phyloP scores from a whole-genome alignment of 1,140 invertebrate genomes.

The Megalonaias nervosa region DNA sequence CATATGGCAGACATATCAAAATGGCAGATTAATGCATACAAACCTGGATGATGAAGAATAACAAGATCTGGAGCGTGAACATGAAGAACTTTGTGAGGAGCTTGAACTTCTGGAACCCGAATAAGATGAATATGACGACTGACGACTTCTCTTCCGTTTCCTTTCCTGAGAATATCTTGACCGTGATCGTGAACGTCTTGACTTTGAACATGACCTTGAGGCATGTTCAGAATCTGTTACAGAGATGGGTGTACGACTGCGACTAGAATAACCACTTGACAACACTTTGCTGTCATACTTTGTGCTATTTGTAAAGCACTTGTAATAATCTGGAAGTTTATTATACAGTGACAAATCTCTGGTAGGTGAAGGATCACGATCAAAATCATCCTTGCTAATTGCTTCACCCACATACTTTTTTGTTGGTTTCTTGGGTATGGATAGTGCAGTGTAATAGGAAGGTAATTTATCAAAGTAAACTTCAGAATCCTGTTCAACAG shows the following conservation, averaged over 20 bases:
- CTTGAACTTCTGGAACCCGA: conserved; percentile 39
- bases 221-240: not conserved
- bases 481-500: conserved; percentile 22
- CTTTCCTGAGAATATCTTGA: conserved; percentile 68
- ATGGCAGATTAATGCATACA: not conserved
- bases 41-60: not conserved
- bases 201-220: conserved; percentile 35
- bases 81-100: conserved; percentile 1
- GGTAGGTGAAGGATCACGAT: conserved; percentile 47
- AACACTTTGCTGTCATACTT: conserved; percentile 41
- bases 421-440: conserved; percentile 48
- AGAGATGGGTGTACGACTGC: conserved; percentile 23
- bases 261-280: conserved; percentile 47
- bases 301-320: conserved; percentile 67
- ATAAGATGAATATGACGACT: conserved; percentile 39
- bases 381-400: conserved; percentile 44
- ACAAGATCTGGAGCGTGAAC: not conserved
- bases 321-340: conserved; percentile 65
- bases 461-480: conserved; percentile 63
- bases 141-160: conserved; percentile 18
- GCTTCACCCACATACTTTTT: conserved; percentile 41
- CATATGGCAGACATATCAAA: not conserved
- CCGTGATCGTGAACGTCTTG: conserved; percentile 37
- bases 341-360: conserved; percentile 41
- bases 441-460: conserved; percentile 60